phyloP scores from a whole-genome alignment of 2,113 vertebrate species.

The Campylomormyrus tamandua region DNA sequence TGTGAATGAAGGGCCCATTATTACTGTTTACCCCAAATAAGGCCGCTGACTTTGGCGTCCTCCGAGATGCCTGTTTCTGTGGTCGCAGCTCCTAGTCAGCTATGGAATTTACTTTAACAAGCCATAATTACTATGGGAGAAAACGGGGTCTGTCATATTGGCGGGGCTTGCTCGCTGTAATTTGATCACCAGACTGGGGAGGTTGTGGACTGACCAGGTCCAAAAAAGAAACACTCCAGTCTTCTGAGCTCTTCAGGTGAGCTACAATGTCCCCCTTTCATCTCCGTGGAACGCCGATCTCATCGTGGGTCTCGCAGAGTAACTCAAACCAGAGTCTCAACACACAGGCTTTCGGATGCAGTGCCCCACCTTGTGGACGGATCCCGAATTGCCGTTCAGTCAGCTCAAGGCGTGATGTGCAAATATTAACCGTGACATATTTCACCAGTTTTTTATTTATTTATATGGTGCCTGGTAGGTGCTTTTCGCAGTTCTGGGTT shows the following conservation, averaged over 20 bases:
- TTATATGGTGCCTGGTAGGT: not conserved
- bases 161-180: slow-evolving; percentile 11
- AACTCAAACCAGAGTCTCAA: not conserved
- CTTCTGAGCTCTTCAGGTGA: slow-evolving; percentile 24
- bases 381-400: not conserved
- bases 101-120: slow-evolving; percentile 23
- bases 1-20: slow-evolving; percentile 34
- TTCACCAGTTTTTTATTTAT: not conserved
- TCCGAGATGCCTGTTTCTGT: slow-evolving; percentile 18
- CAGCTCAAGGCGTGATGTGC: not conserved
- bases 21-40: slow-evolving; percentile 17
- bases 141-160: slow-evolving; percentile 35
- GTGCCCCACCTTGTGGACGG: not conserved
- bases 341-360: not conserved
- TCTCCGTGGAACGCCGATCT: not conserved
- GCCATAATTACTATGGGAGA: slow-evolving; percentile 28
- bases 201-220: slow-evolving; percentile 22
- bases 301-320: too few relatives aligned
- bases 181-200: slow-evolving; percentile 14
- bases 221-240: slow-evolving; percentile 37
- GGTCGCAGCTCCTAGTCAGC: slow-evolving; percentile 19
- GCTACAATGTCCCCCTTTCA: slow-evolving; percentile 1
- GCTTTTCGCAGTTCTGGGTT: not conserved
- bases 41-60: slow-evolving; percentile 15
- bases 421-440: not conserved